Evolutionary conservation across 2,113 vertebrate genomes (phyloP).

Genomic region (Salminus brasiliensis): DNA sequence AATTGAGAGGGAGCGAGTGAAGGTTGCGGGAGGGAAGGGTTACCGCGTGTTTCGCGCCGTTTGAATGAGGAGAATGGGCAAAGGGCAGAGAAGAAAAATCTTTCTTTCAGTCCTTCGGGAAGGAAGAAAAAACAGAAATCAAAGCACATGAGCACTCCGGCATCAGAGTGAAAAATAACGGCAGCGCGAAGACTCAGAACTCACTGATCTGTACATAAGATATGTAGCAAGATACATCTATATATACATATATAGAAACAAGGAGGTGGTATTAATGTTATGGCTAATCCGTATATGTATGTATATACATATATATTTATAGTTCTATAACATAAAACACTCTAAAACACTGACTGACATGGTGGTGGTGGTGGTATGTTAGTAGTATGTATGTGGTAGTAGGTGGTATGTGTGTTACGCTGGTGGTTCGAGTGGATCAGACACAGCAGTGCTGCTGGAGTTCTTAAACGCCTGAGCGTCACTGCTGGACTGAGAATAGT

Average conservation of each 20-base stretch:
- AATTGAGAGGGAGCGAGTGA: conserved; percentile 47
- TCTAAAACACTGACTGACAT: too few species aligned
- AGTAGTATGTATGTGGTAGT: too few species aligned
- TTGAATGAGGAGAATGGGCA: conserved; percentile 8
- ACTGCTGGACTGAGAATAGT: too few species aligned
- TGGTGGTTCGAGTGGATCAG: too few species aligned
- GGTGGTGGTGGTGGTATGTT: too few species aligned
- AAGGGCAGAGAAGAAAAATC: conserved; percentile 5
- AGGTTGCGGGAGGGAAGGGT: conserved; percentile 31
- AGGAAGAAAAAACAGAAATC: not conserved
- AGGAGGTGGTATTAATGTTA: too few species aligned
- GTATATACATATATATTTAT: too few species aligned
- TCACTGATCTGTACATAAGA: not conserved
- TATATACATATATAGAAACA: not conserved
- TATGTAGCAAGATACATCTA: not conserved
- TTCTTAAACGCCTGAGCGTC: too few species aligned
- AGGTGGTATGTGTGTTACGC: too few species aligned
- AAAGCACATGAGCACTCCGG: not conserved
- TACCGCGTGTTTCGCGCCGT: not conserved
- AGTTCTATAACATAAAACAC: too few species aligned
- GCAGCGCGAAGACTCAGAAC: not conserved
- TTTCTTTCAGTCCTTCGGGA: not conserved
- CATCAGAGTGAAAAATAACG: not conserved
- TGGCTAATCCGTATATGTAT: too few species aligned
- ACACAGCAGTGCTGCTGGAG: too few species aligned